Conservation (phyloP, 2,113 vertebrate genomes). For the Gadus macrocephalus region DNA sequence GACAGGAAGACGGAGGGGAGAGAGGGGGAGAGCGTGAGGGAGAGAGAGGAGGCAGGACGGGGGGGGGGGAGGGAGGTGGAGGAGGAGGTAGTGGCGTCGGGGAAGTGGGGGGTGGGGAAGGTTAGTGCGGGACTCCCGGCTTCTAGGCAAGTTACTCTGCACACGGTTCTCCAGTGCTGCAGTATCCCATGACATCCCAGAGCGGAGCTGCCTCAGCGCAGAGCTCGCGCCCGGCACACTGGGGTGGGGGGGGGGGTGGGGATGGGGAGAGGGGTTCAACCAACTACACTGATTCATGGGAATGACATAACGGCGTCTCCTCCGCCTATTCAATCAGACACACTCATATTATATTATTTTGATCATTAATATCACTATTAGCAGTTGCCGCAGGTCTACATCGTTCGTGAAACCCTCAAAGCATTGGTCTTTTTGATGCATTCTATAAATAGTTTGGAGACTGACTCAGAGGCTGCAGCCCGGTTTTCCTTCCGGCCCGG, state of each 20-base stretch:
- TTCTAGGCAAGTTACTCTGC: constrained; percentile 70
- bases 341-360: too few relatives aligned
- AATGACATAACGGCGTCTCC: neutral
- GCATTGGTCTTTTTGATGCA: constrained; percentile 17
- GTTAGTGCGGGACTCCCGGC: constrained; percentile 69
- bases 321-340: too few relatives aligned
- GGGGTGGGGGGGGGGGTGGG: neutral
- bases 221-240: constrained; percentile 12
- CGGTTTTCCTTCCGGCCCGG: too few relatives aligned
- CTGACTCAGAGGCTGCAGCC: neutral
- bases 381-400: too few relatives aligned
- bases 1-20: constrained; percentile 11
- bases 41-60: constrained; percentile 7
- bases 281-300: constrained; percentile 1
- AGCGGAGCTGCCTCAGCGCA: constrained; percentile 58
- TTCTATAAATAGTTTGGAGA: constrained; percentile 1
- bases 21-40: neutral
- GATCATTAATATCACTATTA: too few relatives aligned
- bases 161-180: constrained; percentile 73
- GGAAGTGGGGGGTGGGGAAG: constrained; percentile 18
- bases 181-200: constrained; percentile 68
- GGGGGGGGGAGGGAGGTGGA: neutral
- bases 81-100: constrained; percentile 5
- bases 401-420: too few relatives aligned
- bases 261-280: constrained; percentile 6